phyloP scores from a whole-genome alignment of 2,113 vertebrate genomes.

The Pollachius pollachius region DNA sequence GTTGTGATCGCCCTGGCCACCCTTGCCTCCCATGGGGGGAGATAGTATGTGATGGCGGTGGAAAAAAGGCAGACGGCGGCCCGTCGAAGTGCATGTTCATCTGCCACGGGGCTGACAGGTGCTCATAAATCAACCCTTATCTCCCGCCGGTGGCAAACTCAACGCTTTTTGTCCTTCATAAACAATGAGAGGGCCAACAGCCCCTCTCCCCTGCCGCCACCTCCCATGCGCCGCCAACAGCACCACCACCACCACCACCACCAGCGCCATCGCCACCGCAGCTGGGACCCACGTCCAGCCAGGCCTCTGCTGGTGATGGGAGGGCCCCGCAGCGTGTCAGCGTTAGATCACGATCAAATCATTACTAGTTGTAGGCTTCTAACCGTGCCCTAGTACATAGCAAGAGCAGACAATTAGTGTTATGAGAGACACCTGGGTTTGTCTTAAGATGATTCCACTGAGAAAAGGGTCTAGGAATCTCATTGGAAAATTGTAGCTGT shows the following conservation, averaged over 20 bases:
- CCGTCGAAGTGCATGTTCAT: conserved; percentile 57
- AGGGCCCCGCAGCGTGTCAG: not conserved
- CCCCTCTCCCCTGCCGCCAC: no score
- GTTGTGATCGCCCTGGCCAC: not conserved
- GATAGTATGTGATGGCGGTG: conserved; percentile 28
- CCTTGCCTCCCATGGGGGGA: not conserved
- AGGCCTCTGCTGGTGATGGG: conserved; percentile 33
- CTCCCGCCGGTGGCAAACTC: conserved; percentile 66
- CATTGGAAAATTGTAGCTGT: no score
- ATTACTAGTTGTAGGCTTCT: no score
- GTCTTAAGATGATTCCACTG: no score
- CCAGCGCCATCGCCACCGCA: conserved; percentile 49
- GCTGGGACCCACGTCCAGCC: conserved; percentile 25
- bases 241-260: no score
- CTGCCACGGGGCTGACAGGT: conserved; percentile 61
- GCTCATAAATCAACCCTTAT: conserved; percentile 76
- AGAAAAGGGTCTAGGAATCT: no score
- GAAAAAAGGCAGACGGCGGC: no score
- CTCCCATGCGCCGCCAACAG: no score
- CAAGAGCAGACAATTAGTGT: no score
- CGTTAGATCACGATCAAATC: no score
- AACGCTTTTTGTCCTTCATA: conserved; percentile 68
- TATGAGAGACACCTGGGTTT: no score
- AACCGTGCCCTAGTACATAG: no score
- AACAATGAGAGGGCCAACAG: conserved; percentile 47